These are phyloP conservation scores for Drosophila saltans DNA, from an alignment of 1,140 invertebrate species.

Conservation along the genomic window DNA sequence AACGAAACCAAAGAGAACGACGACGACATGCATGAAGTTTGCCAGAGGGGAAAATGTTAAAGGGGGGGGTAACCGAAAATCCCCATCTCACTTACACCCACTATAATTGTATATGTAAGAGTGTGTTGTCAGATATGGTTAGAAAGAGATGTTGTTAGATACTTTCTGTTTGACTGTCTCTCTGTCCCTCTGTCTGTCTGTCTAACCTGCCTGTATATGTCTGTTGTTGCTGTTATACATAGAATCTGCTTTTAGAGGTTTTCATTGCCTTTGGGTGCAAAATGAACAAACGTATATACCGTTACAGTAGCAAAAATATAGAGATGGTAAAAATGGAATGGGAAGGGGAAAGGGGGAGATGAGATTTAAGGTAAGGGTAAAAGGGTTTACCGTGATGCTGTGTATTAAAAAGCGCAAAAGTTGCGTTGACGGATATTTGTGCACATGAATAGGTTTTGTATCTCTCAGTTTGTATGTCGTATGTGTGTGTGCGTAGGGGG, in stretches of 20 bases:
- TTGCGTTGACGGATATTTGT: constrained; percentile 61
- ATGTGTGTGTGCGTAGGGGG: constrained; percentile 21
- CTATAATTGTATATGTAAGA: background rate
- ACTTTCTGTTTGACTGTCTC: constrained; percentile 30
- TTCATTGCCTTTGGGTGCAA: constrained; percentile 51
- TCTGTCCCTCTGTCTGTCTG: constrained; percentile 11
- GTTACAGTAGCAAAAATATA: constrained; percentile 19
- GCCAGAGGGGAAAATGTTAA: background rate
- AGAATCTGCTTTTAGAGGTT: constrained; percentile 59
- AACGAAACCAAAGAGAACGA: background rate
- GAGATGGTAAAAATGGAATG: background rate
- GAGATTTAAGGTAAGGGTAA: background rate
- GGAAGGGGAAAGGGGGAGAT: background rate
- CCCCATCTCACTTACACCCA: background rate
- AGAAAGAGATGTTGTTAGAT: constrained; percentile 10
- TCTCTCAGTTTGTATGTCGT: constrained; percentile 17
- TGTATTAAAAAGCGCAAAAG: constrained; percentile 71
- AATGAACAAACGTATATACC: constrained; percentile 34
- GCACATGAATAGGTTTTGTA: constrained; percentile 57
- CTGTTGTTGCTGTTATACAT: constrained; percentile 27
- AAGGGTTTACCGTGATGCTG: constrained; percentile 29
- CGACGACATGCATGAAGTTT: constrained; percentile 42
- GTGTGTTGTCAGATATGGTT: constrained; percentile 20
- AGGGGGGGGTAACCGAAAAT: constrained; percentile 27
- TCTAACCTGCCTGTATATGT: constrained; percentile 18